phyloP scores from a whole-genome alignment of 1,140 invertebrate species.

The Drosophila nikananu region DNA sequence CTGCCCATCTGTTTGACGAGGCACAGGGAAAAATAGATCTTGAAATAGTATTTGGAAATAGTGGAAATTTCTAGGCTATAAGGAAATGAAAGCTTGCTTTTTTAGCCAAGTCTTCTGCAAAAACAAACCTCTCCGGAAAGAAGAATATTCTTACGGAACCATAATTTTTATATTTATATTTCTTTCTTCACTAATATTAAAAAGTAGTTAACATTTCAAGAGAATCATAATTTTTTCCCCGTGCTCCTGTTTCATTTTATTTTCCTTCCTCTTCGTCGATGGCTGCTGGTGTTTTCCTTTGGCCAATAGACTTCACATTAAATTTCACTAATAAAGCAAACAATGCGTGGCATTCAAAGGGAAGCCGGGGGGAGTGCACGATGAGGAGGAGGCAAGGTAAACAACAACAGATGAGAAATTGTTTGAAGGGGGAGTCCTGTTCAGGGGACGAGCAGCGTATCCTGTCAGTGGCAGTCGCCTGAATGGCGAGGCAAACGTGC shows the following conservation, averaged over 20 bases:
- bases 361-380: not conserved
- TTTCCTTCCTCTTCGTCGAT: slow-evolving; percentile 11
- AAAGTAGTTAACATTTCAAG: not conserved
- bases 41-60: not conserved
- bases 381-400: slow-evolving; percentile 51
- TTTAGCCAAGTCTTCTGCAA: not conserved
- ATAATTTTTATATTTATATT: not conserved
- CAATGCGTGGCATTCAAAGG: slow-evolving; percentile 61
- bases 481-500: slow-evolving; percentile 70
- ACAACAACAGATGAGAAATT: slow-evolving; percentile 77
- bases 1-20: slow-evolving; percentile 23
- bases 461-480: slow-evolving; percentile 72
- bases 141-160: too few species aligned
- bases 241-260: not conserved
- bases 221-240: not conserved
- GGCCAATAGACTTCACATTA: slow-evolving; percentile 69
- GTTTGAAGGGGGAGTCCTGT: slow-evolving; percentile 25
- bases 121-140: too few species aligned
- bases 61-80: not conserved
- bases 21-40: slow-evolving; percentile 3
- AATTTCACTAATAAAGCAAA: slow-evolving; percentile 82
- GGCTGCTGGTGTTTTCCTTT: slow-evolving; percentile 19
- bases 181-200: not conserved
- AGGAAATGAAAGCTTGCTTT: not conserved
- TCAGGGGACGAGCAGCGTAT: not conserved